A percentile compares a stretch with the other conserved stretches of the same genome.
phyloP scores from a whole-genome alignment of 1,140 invertebrate genomes.

The Macrocentrus cingulum region DNA sequence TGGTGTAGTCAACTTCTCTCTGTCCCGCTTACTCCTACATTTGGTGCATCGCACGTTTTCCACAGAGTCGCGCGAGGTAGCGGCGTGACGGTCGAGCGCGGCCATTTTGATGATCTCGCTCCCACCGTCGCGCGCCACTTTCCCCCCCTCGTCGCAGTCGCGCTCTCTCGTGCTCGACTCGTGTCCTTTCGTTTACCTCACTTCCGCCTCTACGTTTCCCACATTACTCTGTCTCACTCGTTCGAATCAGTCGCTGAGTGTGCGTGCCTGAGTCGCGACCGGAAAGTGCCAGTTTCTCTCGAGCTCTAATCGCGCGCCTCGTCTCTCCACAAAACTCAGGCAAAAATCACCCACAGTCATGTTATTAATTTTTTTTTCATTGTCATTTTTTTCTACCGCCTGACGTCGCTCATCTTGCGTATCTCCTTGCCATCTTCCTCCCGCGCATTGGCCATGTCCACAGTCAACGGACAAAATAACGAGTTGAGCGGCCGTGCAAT shows the following conservation, averaged over 20 bases:
- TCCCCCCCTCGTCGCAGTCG: slow-evolving; percentile 18
- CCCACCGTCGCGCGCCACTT: slow-evolving; percentile 31
- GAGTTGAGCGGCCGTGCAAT: too few species aligned
- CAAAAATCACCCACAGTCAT: background rate
- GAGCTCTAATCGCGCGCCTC: slow-evolving; percentile 32
- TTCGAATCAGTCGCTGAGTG: slow-evolving; percentile 29
- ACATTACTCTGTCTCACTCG: slow-evolving; percentile 23
- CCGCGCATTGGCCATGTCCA: too few species aligned
- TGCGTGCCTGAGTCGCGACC: slow-evolving; percentile 41
- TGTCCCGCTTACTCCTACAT: slow-evolving; percentile 6
- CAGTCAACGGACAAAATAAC: too few species aligned
- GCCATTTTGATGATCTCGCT: slow-evolving; percentile 57
- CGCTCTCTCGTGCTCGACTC: slow-evolving; percentile 12
- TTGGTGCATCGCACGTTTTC: slow-evolving; percentile 35
- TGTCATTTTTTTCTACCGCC: background rate
- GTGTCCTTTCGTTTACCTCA: slow-evolving; percentile 13
- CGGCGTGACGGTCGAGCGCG: slow-evolving; percentile 52
- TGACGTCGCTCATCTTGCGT: background rate
- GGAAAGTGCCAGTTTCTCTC: slow-evolving; percentile 54
- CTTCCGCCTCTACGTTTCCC: slow-evolving; percentile 8
- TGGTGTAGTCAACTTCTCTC: slow-evolving; percentile 2
- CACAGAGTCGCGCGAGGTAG: too few species aligned
- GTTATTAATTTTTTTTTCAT: slow-evolving; percentile 9
- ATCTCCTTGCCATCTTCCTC: too few species aligned
- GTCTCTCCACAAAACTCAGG: slow-evolving; percentile 25